Evolutionary conservation across 2,888 invertebrate genomes (phyloP), one percentile per base, ranked within the genome.

Genomic region (Drosophila helvetica): DNA sequence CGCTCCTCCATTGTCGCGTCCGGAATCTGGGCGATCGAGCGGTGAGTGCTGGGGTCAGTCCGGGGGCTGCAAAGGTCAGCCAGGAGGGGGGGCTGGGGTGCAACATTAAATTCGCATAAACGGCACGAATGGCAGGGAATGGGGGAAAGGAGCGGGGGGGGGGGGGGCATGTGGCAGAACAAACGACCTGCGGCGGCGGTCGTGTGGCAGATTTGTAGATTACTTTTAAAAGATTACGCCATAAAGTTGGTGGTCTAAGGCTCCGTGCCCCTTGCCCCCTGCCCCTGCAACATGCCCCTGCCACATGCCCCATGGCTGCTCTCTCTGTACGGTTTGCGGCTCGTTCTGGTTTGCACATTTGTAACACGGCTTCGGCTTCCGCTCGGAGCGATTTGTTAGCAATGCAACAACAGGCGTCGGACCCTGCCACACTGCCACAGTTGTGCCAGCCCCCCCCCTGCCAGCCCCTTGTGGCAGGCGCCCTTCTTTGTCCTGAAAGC

Each of bases 21-120:
- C 93, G 96, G 85, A 97, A 97, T 93, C 94, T 97, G 78, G 97
- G 97, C 58, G 97, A 97, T 91, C 93, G 97, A 93, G 96, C 97
- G 92, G 97, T 97, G 93, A 95, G 96, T 94, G 47, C 25, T 7
- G 25, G 48, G 46, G 38, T 38, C 38, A 38, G 7, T 19, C 22
- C 46, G 2, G 43, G 27, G 52, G 25, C 15, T 7, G 1, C 22
- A 47, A 84, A 80, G 76, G 74, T 74, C 76, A 63, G 70, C 27
- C 27, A 8, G 47, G 52, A 54, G 56, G 46, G 58, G 68, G n/a
- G n/a, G n/a, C n/a, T n/a, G n/a, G n/a, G 22, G 22, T 22, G 22
- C 72, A 64, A 67, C 86, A 85, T 87, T 79, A 74, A 73, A 71
- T 73, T 71, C 65, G 77, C 84, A 74, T 76, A 77, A 72, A 38